Conservation (phyloP, 1,140 invertebrate species). For the Penaeus indicus region DNA sequence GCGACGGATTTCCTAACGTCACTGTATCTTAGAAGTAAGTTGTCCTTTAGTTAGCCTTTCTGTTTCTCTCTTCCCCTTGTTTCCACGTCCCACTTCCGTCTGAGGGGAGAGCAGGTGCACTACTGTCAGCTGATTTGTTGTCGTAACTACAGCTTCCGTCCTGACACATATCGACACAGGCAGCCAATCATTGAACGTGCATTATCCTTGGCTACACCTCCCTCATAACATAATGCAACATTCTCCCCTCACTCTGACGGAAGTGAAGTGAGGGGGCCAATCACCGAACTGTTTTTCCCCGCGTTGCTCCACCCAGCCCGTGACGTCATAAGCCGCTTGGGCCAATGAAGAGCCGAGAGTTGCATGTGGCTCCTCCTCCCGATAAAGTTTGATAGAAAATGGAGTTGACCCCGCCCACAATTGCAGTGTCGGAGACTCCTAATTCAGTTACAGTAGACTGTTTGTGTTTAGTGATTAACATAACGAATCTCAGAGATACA, state of each 20-base stretch:
- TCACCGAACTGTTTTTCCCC: slow-evolving; percentile 9
- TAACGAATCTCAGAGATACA: slow-evolving; percentile 57
- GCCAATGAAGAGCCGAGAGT: not conserved
- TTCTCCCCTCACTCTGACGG: slow-evolving; percentile 41
- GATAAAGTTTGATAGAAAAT: slow-evolving; percentile 57
- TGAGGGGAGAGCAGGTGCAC: slow-evolving; percentile 58
- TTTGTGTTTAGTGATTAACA: slow-evolving; percentile 64
- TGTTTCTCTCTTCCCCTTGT: slow-evolving; percentile 17
- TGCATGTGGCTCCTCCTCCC: slow-evolving; percentile 31
- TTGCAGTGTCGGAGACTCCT: slow-evolving; percentile 51
- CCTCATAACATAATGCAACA: slow-evolving; percentile 61
- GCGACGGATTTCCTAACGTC: too few species aligned
- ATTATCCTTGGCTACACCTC: slow-evolving; percentile 63
- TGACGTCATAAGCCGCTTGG: not conserved
- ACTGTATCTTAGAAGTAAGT: not conserved
- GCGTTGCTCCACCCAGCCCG: slow-evolving; percentile 21
- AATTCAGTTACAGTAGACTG: slow-evolving; percentile 62
- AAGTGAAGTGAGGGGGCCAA: slow-evolving; percentile 36
- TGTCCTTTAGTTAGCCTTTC: not conserved
- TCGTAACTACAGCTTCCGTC: slow-evolving; percentile 61
- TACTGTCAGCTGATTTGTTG: slow-evolving; percentile 63
- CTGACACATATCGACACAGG: slow-evolving; percentile 62
- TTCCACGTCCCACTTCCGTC: slow-evolving; percentile 49
- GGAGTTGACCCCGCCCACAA: slow-evolving; percentile 57
- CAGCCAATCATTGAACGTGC: slow-evolving; percentile 62